Percentiles rank a stretch among this genome's conserved stretches.
Evolutionary conservation across 1,140 invertebrate species (phyloP).

Genomic region (Eurosta solidaginis): DNA sequence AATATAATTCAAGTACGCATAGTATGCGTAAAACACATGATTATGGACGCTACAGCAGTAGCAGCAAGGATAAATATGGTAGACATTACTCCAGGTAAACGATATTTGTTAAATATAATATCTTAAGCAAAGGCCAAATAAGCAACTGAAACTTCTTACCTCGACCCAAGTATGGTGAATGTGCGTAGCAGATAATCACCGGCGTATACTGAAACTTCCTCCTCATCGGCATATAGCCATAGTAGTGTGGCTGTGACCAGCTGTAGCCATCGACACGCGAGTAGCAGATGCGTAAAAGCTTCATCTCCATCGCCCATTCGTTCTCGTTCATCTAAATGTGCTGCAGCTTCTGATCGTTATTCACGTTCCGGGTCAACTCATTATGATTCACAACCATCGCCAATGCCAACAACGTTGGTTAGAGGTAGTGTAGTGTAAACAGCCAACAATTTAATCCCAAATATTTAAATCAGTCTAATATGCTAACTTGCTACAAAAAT

Average conservation of each 20-base stretch:
- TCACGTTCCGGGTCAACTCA: slow-evolving; percentile 46
- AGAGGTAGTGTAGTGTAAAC: too few species aligned
- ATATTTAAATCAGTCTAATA: too few species aligned
- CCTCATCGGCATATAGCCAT: slow-evolving; percentile 43
- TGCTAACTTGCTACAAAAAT: too few species aligned
- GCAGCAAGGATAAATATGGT: slow-evolving; percentile 49
- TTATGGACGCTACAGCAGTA: slow-evolving; percentile 47
- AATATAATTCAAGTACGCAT: slow-evolving; percentile 39
- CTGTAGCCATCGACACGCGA: slow-evolving; percentile 37
- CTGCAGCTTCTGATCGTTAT: too few species aligned
- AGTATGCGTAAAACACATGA: slow-evolving; percentile 35
- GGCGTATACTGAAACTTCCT: not conserved
- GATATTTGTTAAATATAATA: not conserved
- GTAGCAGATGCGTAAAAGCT: slow-evolving; percentile 45
- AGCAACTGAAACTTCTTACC: not conserved
- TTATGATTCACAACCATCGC: slow-evolving; percentile 37
- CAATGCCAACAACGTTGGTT: not conserved
- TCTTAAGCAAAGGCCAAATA: too few species aligned
- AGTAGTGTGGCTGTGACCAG: slow-evolving; percentile 24
- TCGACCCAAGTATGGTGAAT: slow-evolving; percentile 46
- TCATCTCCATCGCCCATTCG: slow-evolving; percentile 44
- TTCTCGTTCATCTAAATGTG: too few species aligned
- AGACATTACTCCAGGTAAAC: slow-evolving; percentile 46
- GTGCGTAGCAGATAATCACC: slow-evolving; percentile 47
- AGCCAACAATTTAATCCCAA: too few species aligned